phyloP scores from a whole-genome alignment of 1,140 invertebrate species.

The Tyrophagus putrescentiae region DNA sequence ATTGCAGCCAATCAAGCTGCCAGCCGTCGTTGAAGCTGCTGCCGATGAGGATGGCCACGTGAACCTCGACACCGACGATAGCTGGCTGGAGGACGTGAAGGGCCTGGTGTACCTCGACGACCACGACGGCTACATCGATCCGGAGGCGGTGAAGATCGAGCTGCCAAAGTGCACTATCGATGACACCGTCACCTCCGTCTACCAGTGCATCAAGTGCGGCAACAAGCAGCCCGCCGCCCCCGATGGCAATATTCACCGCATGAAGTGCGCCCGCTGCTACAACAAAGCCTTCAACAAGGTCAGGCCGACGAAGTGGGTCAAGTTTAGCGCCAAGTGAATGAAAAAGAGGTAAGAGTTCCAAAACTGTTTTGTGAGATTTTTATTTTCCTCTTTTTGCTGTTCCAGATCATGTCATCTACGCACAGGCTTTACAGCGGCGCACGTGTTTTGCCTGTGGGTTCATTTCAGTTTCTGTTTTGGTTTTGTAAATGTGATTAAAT shows the following conservation, averaged over 20 bases:
- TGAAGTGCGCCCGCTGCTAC: conserved; percentile 13
- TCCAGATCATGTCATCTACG: background rate
- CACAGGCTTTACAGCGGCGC: background rate
- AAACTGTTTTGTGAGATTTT: no score
- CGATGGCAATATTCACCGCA: background rate
- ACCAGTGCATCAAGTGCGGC: conserved; percentile 14
- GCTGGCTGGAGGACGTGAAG: background rate
- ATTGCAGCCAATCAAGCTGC: no score
- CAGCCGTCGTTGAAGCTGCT: no score
- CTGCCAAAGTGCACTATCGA: background rate
- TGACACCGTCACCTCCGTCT: background rate
- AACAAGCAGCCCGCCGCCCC: background rate
- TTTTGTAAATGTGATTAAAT: no score
- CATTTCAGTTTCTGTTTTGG: background rate
- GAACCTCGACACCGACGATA: no score
- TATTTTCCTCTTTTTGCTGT: background rate
- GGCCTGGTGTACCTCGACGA: background rate
- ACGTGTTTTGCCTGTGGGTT: background rate
- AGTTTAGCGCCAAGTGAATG: conserved; percentile 13
- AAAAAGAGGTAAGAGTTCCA: no score
- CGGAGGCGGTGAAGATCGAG: background rate
- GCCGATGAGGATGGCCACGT: no score
- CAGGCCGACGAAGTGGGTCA: conserved; percentile 1
- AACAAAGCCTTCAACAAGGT: conserved; percentile 15
- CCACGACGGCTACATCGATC: background rate